Base-by-base conservation (phyloP, 2,888 invertebrate genomes). In the Metopia argyrocephala region DNA sequence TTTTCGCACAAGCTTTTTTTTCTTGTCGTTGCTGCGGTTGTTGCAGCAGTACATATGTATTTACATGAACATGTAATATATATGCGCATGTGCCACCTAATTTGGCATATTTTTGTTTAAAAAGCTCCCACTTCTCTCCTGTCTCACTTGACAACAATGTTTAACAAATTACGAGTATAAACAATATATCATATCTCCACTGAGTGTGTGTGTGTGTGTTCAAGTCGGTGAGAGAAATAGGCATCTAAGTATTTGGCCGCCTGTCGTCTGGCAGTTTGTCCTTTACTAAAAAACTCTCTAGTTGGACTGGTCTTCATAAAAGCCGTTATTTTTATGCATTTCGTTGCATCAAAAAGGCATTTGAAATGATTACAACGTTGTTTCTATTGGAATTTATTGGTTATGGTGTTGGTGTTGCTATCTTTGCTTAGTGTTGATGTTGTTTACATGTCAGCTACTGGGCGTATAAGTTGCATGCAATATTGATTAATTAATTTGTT, bases 381-480 rank as follows among this genome's bases (percentile, higher is more conserved):
- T 70, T 28, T 15, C 3, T 46, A 12, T 9, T 6, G 15, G 7
- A 31, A 1, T 46, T 25, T 38, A 52, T 9, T 28, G 21, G 31
- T n/a, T 64, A 66, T 12, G 71, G 64, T 52, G 61, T 46, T 78
- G 82, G 86, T 84, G 85, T 85, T 85, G 81, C 85, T 15, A 38
- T 38, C 15, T 20, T 9, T 7, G 48, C 56, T 25, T 38, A 59
- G 12, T 48, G 21, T 20, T n/a, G 73, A 66, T 27, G 74, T 61
- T 85, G 66, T 83, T 84, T 81, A 84, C 84, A 85, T 84, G 83
- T 82, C 84, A 83, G 83, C 84, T 81, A 78, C 80, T 75, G 71
- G 52, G 62, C 70, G 64, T 46, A 78, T 75, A 57, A 69, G 79
- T 76, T 66, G 79, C 79, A 76, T 79, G 79, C 79, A 71, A 76